Percentiles rank a stretch among this genome's conserved stretches.
These are phyloP conservation scores for Macropis europaea DNA, from an alignment of 2,888 invertebrate species.

Conservation along the genomic window DNA sequence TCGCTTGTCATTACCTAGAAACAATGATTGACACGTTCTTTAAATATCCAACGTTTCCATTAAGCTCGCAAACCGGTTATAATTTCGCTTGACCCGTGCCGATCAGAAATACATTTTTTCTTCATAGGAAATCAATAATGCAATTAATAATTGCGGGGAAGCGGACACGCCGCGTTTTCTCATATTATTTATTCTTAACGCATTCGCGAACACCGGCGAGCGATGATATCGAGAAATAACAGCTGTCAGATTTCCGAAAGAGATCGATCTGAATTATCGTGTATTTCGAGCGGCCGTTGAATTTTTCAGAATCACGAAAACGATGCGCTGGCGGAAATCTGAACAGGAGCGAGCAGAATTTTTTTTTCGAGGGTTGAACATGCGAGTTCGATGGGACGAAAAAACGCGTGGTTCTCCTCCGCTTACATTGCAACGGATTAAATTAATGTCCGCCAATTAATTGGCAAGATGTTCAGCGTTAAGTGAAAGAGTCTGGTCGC, in stretches of 20 bases:
- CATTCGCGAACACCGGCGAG: background rate
- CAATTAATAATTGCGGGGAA: background rate
- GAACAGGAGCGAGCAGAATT: background rate
- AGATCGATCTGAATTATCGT: background rate
- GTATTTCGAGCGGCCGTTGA: background rate
- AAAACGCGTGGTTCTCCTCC: constrained; percentile 58
- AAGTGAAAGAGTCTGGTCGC: constrained; percentile 70
- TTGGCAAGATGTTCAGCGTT: constrained; percentile 75
- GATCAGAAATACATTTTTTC: too few species aligned
- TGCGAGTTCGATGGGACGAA: background rate
- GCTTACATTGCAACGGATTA: constrained; percentile 74
- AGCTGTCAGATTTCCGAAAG: background rate
- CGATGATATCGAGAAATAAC: background rate
- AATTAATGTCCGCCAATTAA: constrained; percentile 76
- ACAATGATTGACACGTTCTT: too few species aligned
- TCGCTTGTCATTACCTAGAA: too few species aligned
- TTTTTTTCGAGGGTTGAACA: background rate
- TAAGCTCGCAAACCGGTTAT: too few species aligned
- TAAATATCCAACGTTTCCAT: too few species aligned
- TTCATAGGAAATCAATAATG: constrained; percentile 10
- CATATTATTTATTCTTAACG: background rate
- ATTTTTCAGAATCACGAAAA: background rate
- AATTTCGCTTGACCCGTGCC: too few species aligned
- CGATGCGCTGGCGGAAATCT: background rate
- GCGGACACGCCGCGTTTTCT: background rate